Percentiles rank a stretch among this genome's conserved stretches.
Conservation (phyloP, 2,113 vertebrate species). For the Alosa alosa region DNA sequence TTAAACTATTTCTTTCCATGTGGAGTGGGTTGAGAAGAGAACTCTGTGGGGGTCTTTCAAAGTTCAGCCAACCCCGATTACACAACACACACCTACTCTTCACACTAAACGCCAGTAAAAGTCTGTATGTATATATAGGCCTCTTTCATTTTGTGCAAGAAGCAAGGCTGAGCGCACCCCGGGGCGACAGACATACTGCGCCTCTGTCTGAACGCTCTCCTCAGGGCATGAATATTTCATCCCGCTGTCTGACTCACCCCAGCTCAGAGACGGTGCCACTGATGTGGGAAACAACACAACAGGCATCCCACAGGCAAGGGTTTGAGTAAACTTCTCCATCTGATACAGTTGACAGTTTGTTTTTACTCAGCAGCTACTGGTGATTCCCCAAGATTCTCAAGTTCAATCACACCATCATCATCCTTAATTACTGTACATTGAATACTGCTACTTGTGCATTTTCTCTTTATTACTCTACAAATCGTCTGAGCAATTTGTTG, state of each 20-base stretch:
- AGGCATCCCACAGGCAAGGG: not conserved
- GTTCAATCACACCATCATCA: not conserved
- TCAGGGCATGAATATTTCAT: not conserved
- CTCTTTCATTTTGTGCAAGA: not conserved
- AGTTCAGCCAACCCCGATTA: not conserved
- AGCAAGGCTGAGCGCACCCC: not conserved
- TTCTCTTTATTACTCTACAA: slow-evolving; percentile 22
- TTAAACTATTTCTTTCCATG: not conserved
- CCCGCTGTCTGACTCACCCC: not conserved
- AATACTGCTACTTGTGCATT: not conserved
- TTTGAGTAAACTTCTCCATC: not conserved
- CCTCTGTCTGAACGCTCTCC: not conserved
- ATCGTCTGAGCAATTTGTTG: slow-evolving; percentile 11
- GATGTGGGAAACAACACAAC: not conserved
- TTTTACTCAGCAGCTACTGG: not conserved
- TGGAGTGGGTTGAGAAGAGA: not conserved
- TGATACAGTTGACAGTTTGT: not conserved
- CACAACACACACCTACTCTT: slow-evolving; percentile 10
- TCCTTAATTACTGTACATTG: slow-evolving; percentile 9
- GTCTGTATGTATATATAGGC: not conserved
- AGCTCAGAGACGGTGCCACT: not conserved
- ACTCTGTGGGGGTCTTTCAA: not conserved
- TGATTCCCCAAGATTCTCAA: not conserved
- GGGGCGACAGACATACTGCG: not conserved
- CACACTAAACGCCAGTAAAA: not conserved